A percentile compares a stretch with the other conserved stretches of the same genome.
phyloP scores from a whole-genome alignment of 2,113 vertebrate genomes.

The Oenanthe melanoleuca region DNA sequence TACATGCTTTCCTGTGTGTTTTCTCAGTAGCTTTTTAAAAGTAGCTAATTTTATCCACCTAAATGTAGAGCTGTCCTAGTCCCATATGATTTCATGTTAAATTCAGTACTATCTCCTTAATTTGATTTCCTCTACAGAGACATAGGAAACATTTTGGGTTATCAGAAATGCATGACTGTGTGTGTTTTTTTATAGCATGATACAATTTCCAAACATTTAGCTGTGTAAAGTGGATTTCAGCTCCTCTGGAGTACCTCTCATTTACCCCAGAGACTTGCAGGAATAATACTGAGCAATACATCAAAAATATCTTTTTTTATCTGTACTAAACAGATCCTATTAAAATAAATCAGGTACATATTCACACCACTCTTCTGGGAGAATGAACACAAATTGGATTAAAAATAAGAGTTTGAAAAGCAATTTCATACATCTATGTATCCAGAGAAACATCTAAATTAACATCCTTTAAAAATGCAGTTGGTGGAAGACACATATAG shows the following conservation, averaged over 20 bases:
- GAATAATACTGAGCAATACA: neutral
- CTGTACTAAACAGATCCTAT: neutral
- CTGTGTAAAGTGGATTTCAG: neutral
- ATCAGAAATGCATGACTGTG: neutral
- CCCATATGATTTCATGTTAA: neutral
- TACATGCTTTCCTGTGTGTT: neutral
- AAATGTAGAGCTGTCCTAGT: neutral
- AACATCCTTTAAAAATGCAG: neutral
- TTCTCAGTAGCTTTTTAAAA: neutral
- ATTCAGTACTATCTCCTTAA: slow-evolving; percentile 7
- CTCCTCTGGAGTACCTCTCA: neutral
- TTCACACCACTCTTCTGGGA: neutral
- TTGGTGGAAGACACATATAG: neutral
- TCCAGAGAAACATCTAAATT: neutral
- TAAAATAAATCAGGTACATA: neutral
- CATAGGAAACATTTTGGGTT: neutral
- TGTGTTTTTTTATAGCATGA: neutral
- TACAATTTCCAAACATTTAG: slow-evolving; percentile 8
- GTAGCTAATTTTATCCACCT: neutral
- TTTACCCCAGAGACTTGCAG: neutral
- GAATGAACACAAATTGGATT: neutral
- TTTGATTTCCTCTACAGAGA: neutral
- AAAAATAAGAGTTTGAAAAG: neutral
- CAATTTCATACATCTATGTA: neutral
- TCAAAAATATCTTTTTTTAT: neutral